phyloP scores from a whole-genome alignment of 2,113 vertebrate genomes.

The Nestor notabilis region DNA sequence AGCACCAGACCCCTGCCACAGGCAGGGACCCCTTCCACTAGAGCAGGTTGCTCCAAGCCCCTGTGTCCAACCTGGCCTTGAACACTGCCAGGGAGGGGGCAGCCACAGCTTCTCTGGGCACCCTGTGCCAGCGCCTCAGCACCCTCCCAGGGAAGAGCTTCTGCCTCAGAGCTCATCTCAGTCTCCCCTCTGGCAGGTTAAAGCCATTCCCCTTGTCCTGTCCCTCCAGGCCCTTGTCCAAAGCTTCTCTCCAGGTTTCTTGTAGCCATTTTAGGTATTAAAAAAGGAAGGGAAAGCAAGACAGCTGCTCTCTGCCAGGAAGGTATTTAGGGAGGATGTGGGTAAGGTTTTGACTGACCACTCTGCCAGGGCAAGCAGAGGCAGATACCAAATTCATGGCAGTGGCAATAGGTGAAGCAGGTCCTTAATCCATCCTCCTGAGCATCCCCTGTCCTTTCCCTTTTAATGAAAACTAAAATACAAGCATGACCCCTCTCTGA shows the following conservation, averaged over 20 bases:
- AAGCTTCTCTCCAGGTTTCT: neutral
- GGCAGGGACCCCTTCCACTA: no score
- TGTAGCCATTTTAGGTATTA: neutral
- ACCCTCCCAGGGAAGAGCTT: no score
- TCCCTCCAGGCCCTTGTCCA: neutral
- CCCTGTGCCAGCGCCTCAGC: no score
- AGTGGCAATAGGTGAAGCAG: neutral
- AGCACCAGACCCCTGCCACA: no score
- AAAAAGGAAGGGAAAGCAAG: neutral
- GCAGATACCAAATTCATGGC: neutral
- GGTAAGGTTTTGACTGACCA: rapidly evolving
- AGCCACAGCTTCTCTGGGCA: no score
- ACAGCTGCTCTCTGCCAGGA: neutral
- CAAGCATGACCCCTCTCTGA: neutral
- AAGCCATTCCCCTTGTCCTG: neutral
- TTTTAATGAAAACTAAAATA: neutral
- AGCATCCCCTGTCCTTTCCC: neutral
- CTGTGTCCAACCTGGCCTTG: no score
- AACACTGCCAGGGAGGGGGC: no score
- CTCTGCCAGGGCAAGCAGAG: neutral
- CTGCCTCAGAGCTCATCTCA: no score
- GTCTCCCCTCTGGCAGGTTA: no score
- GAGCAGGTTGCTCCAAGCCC: no score
- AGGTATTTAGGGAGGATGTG: rapidly evolving
- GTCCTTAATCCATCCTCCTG: neutral